Conservation (phyloP, 2,797 vertebrate genomes). For the Rhincodon typus region DNA sequence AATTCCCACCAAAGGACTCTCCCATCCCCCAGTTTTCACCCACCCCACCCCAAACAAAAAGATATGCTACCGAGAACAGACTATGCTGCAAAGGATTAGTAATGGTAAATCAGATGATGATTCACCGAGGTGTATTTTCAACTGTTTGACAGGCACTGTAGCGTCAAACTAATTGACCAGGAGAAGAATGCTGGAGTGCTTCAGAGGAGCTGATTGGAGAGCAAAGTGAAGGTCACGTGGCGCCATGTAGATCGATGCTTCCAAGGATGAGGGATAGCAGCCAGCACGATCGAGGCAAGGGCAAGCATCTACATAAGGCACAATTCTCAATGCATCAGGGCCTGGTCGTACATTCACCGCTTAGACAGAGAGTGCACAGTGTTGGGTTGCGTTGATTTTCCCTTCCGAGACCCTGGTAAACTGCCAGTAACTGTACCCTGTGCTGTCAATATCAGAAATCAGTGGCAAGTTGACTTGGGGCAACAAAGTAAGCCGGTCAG, state of each 20-base stretch:
- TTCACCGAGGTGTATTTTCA: too few species aligned
- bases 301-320: slow-evolving; percentile 11
- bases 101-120: not conserved
- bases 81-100: not conserved
- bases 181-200: not conserved
- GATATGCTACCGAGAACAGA: not conserved
- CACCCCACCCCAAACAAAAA: not conserved
- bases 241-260: not conserved
- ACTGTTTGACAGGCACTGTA: not conserved
- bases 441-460: not conserved
- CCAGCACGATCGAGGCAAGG: not conserved
- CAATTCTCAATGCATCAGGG: not conserved
- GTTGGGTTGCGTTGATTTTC: not conserved
- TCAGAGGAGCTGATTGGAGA: not conserved
- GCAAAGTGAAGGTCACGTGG: not conserved
- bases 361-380: too few species aligned
- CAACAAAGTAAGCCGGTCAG: not conserved
- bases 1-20: not conserved
- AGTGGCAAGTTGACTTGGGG: not conserved
- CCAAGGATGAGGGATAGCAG: too few species aligned
- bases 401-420: not conserved
- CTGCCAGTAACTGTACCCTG: not conserved
- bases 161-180: not conserved
- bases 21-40: not conserved
- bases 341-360: not conserved